phyloP scores from a whole-genome alignment of 2,797 vertebrate species.

The Threskiornis aethiopicus region DNA sequence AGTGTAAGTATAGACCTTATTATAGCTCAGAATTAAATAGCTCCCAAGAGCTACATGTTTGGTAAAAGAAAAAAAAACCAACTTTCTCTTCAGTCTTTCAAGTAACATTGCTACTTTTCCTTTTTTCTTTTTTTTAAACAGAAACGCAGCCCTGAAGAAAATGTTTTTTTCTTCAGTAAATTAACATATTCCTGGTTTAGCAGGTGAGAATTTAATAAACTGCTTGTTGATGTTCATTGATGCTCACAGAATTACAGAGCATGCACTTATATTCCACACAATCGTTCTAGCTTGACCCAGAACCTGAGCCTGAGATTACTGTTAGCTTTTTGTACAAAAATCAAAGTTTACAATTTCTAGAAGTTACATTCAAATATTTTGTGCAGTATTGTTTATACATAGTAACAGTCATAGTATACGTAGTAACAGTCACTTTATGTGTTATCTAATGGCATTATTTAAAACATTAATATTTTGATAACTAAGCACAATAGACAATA shows the following conservation, averaged over 20 bases:
- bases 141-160: constrained; percentile 57
- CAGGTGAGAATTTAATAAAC: constrained; percentile 37
- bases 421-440: background rate
- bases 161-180: constrained; percentile 58
- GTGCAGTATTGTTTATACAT: background rate
- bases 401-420: background rate
- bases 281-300: background rate
- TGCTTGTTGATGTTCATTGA: background rate
- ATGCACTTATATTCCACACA: background rate
- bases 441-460: background rate
- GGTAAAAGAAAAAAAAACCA: background rate
- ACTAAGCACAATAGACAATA: background rate
- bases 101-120: background rate
- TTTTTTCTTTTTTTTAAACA: constrained; percentile 19
- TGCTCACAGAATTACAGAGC: background rate
- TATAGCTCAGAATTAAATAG: background rate
- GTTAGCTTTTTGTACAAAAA: background rate
- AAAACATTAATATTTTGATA: background rate
- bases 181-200: constrained; percentile 70
- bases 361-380: background rate
- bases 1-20: background rate
- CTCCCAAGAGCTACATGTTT: background rate
- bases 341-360: background rate
- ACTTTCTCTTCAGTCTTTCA: background rate
- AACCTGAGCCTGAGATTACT: background rate